phyloP scores from a whole-genome alignment of 2,888 invertebrate species.

The Charanyca ferruginea region DNA sequence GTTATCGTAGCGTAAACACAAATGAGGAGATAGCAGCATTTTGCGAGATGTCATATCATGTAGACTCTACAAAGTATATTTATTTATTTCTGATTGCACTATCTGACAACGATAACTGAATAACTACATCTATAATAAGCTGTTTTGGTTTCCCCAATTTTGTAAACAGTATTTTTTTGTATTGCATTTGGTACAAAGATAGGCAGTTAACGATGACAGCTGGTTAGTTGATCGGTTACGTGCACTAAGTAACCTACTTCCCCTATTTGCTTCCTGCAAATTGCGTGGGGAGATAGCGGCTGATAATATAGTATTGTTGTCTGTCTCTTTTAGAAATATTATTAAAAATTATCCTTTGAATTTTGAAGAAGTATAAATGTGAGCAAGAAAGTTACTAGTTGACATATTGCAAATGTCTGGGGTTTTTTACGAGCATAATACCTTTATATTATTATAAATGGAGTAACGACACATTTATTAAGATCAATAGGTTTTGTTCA shows the following conservation, averaged over 20 bases:
- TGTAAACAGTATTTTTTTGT: slow-evolving; percentile 12
- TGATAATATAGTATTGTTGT: slow-evolving; percentile 27
- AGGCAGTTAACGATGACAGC: slow-evolving; percentile 11
- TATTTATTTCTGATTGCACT: slow-evolving; percentile 83
- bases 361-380: not conserved
- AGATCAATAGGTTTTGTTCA: too few species aligned
- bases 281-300: slow-evolving; percentile 13
- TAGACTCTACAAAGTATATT: slow-evolving; percentile 78
- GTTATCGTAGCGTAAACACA: slow-evolving; percentile 79
- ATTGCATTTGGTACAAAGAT: slow-evolving; percentile 1
- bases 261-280: slow-evolving; percentile 27
- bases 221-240: slow-evolving; percentile 34
- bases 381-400: not conserved
- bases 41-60: slow-evolving; percentile 83
- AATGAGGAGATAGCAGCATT: slow-evolving; percentile 79
- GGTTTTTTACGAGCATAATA: not conserved
- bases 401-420: not conserved
- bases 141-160: slow-evolving; percentile 8
- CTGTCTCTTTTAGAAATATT: not conserved
- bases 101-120: slow-evolving; percentile 75
- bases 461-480: not conserved
- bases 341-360: not conserved
- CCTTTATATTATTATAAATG: not conserved
- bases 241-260: slow-evolving; percentile 21
- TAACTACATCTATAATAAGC: slow-evolving; percentile 64